Conservation (phyloP, 2,797 vertebrate genomes). For the Molossus alvarezi region DNA sequence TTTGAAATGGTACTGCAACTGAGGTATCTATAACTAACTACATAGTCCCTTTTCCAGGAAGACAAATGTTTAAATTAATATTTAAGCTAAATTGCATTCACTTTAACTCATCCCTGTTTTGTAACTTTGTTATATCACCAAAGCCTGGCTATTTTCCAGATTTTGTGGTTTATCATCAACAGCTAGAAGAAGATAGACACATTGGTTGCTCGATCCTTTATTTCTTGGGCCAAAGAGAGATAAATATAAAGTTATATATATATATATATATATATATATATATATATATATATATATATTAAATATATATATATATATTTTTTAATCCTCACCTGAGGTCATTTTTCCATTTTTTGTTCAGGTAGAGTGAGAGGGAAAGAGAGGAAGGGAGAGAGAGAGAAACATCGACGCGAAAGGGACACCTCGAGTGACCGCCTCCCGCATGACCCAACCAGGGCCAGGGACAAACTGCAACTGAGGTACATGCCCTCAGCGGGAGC, state of each 20-base stretch:
- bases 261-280: too few species aligned
- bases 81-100: slow-evolving; percentile 23
- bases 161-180: slow-evolving; percentile 24
- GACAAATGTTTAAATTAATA: slow-evolving; percentile 35
- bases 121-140: slow-evolving; percentile 26
- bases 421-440: too few species aligned
- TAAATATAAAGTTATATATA: slow-evolving; percentile 26
- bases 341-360: too few species aligned
- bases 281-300: background rate
- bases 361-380: too few species aligned
- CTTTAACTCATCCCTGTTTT: slow-evolving; percentile 3
- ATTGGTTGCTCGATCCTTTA: slow-evolving; percentile 24
- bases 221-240: slow-evolving; percentile 6
- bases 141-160: background rate
- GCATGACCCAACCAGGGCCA: too few species aligned
- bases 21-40: background rate
- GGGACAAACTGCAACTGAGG: too few species aligned
- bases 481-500: too few species aligned
- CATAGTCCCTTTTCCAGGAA: slow-evolving; percentile 7
- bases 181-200: slow-evolving; percentile 11
- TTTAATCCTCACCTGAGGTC: too few species aligned
- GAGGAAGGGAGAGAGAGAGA: too few species aligned
- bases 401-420: too few species aligned
- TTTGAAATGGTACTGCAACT: slow-evolving; percentile 26
- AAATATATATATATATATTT: too few species aligned